Conservation (phyloP, 2,797 vertebrate species). For the Jordanella pulchra region DNA sequence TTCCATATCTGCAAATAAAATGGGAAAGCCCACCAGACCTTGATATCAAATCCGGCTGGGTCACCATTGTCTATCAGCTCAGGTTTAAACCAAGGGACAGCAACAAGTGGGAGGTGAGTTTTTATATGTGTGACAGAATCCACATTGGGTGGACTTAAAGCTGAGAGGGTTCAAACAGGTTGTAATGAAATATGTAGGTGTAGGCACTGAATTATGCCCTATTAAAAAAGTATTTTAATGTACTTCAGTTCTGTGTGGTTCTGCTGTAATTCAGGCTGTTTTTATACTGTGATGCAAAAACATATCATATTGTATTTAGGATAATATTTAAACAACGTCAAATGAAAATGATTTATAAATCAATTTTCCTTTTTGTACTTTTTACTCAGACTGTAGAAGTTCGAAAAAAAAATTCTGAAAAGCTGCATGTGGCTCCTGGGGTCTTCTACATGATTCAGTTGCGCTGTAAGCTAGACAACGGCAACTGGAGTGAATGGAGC, state of each 20-base stretch:
- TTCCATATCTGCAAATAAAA: constrained; percentile 75
- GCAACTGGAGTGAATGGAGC: constrained; percentile 89
- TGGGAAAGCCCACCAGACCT: constrained; percentile 82
- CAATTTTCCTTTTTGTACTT: not conserved
- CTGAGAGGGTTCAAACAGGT: not conserved
- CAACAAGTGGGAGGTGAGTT: constrained; percentile 84
- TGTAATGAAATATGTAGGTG: constrained; percentile 8
- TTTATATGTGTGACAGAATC: not conserved
- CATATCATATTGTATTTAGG: no score
- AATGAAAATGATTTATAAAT: no score
- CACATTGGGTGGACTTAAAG: not conserved
- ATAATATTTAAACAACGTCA: no score
- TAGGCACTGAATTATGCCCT: not conserved
- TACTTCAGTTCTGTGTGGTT: not conserved
- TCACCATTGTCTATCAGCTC: constrained; percentile 87
- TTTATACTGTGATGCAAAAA: no score
- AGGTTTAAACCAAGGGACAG: constrained; percentile 76
- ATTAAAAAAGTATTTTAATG: not conserved
- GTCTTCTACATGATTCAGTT: constrained; percentile 81
- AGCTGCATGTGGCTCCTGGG: constrained; percentile 78
- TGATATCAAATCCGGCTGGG: constrained; percentile 87
- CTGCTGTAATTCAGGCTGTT: not conserved
- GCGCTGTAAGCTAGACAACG: constrained; percentile 83
- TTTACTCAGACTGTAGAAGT: constrained; percentile 72
- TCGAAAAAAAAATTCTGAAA: constrained; percentile 78